Percentiles rank a stretch among this genome's conserved stretches.
Evolutionary conservation across 2,797 vertebrate species (phyloP).

Genomic region (Uromys caudimaculatus): DNA sequence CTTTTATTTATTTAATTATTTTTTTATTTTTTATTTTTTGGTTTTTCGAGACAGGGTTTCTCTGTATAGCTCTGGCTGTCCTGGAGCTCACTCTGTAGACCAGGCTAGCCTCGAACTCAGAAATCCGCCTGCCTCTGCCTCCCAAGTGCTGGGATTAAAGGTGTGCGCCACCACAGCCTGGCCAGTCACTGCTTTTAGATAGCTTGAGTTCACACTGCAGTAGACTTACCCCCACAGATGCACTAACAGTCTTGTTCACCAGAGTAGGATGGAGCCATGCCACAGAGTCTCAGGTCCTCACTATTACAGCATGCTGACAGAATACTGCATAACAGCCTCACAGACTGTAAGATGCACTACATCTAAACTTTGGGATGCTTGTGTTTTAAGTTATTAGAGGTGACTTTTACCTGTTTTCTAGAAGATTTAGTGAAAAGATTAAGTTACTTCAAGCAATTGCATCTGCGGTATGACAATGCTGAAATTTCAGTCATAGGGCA

Average conservation of each 20-base stretch:
- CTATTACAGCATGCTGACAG: slow-evolving; percentile 74
- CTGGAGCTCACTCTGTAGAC: no score
- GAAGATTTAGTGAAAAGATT: slow-evolving; percentile 68
- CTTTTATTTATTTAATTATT: no score
- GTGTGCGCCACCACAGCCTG: no score
- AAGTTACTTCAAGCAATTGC: slow-evolving; percentile 71
- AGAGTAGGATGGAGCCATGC: slow-evolving; percentile 45
- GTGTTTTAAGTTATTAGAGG: slow-evolving; percentile 82
- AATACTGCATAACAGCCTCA: slow-evolving; percentile 57
- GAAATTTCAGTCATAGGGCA: slow-evolving; percentile 57
- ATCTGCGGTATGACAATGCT: slow-evolving; percentile 73
- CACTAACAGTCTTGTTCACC: not conserved
- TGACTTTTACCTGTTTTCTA: slow-evolving; percentile 84
- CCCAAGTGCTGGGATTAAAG: no score
- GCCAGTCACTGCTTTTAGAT: not conserved
- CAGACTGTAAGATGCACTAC: slow-evolving; percentile 51
- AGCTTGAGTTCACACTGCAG: slow-evolving; percentile 72
- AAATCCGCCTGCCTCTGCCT: no score
- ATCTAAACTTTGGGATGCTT: slow-evolving; percentile 71
- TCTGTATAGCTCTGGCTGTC: no score
- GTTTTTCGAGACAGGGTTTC: no score
- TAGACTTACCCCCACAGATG: slow-evolving; percentile 33
- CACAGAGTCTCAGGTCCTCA: slow-evolving; percentile 66
- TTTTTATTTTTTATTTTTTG: no score
- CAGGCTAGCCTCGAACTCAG: no score